Conservation (phyloP, 2,888 invertebrate genomes). For the Drosophila austrosaltans region DNA sequence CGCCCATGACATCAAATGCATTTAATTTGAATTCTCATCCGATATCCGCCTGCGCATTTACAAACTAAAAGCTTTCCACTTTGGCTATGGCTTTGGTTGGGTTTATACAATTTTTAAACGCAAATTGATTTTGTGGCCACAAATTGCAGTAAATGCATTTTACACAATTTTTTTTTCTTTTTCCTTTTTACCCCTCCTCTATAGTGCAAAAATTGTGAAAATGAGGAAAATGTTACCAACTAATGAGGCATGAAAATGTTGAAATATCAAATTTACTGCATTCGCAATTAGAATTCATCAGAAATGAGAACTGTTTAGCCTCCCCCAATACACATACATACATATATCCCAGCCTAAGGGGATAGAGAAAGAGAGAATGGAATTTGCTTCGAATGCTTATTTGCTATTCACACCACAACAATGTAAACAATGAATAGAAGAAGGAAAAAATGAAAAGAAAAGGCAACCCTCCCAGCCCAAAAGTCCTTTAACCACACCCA, state of each 20-base stretch:
- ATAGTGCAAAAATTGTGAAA: constrained; percentile 33
- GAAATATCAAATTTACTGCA: constrained; percentile 44
- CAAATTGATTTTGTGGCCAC: constrained; percentile 78
- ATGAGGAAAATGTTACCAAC: constrained; percentile 33
- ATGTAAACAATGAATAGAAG: constrained; percentile 68
- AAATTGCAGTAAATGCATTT: constrained; percentile 73
- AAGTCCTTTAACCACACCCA: constrained; percentile 13
- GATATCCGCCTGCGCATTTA: constrained; percentile 4
- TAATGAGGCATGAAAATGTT: constrained; percentile 55
- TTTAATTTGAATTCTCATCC: constrained; percentile 57
- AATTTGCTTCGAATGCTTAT: constrained; percentile 64
- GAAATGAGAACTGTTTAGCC: not conserved
- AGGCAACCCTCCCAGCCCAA: constrained; percentile 57
- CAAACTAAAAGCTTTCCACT: constrained; percentile 16
- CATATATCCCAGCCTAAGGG: not conserved
- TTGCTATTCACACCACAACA: constrained; percentile 79
- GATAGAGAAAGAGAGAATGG: constrained; percentile 16
- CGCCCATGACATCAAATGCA: constrained; percentile 56
- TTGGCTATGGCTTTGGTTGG: constrained; percentile 36
- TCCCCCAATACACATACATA: not conserved
- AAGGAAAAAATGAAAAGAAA: constrained; percentile 15
- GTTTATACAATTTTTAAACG: constrained; percentile 53
- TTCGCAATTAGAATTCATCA: constrained; percentile 58
- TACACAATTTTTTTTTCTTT: constrained; percentile 22
- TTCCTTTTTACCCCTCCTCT: constrained; percentile 7